Conservation (phyloP, 30 jellyfish, hydroid and myxozoan genomes). For the Euphysa ruthae region DNA sequence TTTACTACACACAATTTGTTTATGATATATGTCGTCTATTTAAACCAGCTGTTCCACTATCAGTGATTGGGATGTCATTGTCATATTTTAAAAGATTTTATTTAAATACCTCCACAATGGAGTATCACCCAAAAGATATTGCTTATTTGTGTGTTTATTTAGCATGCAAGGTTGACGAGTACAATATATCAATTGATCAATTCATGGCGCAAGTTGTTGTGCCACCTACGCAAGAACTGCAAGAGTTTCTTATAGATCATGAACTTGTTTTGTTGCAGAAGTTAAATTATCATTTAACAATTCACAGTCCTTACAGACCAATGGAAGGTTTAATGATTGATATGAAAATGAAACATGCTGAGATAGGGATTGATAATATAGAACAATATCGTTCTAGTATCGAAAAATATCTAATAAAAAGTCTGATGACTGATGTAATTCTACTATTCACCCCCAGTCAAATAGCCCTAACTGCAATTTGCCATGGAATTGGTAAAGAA, state of each 20-base stretch:
- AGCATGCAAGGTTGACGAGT: conserved; percentile 93
- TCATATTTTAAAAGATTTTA: conserved; percentile 71
- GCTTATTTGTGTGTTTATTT: conserved; percentile 57
- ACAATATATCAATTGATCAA: conserved; percentile 82
- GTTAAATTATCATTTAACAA: conserved; percentile 72
- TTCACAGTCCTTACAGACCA: conserved; percentile 82
- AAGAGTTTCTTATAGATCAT: conserved; percentile 55
- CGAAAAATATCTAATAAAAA: conserved; percentile 52
- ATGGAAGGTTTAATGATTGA: conserved; percentile 82
- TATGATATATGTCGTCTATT: conserved; percentile 56
- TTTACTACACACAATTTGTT: conserved; percentile 21
- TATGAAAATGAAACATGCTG: conserved; percentile 46
- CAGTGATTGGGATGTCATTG: conserved; percentile 67
- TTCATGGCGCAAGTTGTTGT: conserved; percentile 65
- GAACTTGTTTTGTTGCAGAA: conserved; percentile 78
- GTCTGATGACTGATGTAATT: conserved; percentile 59
- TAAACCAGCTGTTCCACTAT: conserved; percentile 77
- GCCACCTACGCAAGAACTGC: conserved; percentile 30
- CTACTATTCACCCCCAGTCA: conserved; percentile 69
- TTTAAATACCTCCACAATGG: conserved; percentile 72
- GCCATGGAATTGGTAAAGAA: conserved; percentile 32
- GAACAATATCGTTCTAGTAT: conserved; percentile 63
- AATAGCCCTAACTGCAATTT: conserved; percentile 74
- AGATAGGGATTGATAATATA: conserved; percentile 11
- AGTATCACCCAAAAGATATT: conserved; percentile 86